A percentile compares a stretch with the other conserved stretches of the same genome.
Evolutionary conservation across 2,888 invertebrate genomes (phyloP).

Genomic region (Epiblema foenella): DNA sequence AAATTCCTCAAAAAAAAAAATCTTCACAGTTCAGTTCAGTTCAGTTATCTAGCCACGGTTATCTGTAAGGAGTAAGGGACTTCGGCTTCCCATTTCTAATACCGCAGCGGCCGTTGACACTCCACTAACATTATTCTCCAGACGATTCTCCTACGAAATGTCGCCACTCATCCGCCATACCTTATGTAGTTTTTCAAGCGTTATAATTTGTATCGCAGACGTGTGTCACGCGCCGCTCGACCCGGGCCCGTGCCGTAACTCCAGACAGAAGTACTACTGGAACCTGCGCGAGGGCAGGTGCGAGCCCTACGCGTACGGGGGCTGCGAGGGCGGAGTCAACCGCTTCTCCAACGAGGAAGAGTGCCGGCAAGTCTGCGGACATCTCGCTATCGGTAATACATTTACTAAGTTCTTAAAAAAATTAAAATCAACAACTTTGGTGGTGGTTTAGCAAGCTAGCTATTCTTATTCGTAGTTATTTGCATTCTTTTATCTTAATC

Average conservation of each 20-base stretch:
- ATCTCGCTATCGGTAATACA: conserved; percentile 28
- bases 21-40: too few relatives aligned
- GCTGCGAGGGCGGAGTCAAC: conserved; percentile 94
- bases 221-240: conserved; percentile 89
- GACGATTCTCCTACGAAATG: too few relatives aligned
- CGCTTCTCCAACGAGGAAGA: conserved; percentile 89
- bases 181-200: too few relatives aligned
- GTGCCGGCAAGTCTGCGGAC: conserved; percentile 88
- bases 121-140: too few relatives aligned
- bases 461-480: conserved; percentile 14
- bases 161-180: too few relatives aligned
- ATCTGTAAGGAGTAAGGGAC: too few relatives aligned
- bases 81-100: too few relatives aligned
- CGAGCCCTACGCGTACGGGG: conserved; percentile 90
- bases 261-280: conserved; percentile 89
- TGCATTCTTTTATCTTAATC: background rate
- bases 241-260: conserved; percentile 89
- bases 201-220: conserved; percentile 75
- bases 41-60: too few relatives aligned
- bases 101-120: too few relatives aligned
- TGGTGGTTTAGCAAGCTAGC: background rate
- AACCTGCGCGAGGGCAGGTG: conserved; percentile 86
- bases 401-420: background rate
- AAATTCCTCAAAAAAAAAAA: too few relatives aligned
- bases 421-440: background rate